Percentiles rank a stretch among this genome's conserved stretches.
Conservation (phyloP, 1,140 invertebrate genomes). For the Apis mellifera region DNA sequence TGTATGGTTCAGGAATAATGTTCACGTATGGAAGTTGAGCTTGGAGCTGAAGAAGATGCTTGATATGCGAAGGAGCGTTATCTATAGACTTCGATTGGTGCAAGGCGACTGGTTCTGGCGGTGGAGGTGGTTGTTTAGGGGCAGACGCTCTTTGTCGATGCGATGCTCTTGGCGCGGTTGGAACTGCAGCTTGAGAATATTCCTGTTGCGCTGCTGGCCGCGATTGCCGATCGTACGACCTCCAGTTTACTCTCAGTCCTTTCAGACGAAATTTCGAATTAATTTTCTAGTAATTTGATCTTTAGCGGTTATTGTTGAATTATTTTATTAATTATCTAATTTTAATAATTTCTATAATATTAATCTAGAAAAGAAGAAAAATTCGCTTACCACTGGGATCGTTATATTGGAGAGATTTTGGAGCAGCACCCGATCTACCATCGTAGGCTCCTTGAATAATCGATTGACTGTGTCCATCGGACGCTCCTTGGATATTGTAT, state of each 20-base stretch:
- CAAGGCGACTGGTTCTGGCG: conserved; percentile 63
- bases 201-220: conserved; percentile 50
- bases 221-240: conserved; percentile 69
- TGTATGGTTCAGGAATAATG: conserved; percentile 75
- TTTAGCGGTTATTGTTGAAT: neutral
- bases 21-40: conserved; percentile 76
- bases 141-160: conserved; percentile 62
- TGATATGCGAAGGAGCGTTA: conserved; percentile 75
- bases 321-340: too few relatives aligned
- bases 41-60: conserved; percentile 76
- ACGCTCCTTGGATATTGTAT: conserved; percentile 72
- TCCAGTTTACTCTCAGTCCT: conserved; percentile 78
- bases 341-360: neutral
- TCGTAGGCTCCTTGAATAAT: conserved; percentile 67
- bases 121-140: conserved; percentile 52
- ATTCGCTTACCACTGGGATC: conserved; percentile 73
- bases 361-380: neutral
- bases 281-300: neutral
- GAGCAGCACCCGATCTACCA: conserved; percentile 43
- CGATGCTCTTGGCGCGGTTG: conserved; percentile 73
- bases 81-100: conserved; percentile 61
- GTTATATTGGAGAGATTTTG: conserved; percentile 73
- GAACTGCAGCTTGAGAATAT: conserved; percentile 45
- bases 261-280: conserved; percentile 7
- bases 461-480: conserved; percentile 62